Evolutionary conservation across 1,140 invertebrate genomes (phyloP).

Genomic region (Homarus americanus): DNA sequence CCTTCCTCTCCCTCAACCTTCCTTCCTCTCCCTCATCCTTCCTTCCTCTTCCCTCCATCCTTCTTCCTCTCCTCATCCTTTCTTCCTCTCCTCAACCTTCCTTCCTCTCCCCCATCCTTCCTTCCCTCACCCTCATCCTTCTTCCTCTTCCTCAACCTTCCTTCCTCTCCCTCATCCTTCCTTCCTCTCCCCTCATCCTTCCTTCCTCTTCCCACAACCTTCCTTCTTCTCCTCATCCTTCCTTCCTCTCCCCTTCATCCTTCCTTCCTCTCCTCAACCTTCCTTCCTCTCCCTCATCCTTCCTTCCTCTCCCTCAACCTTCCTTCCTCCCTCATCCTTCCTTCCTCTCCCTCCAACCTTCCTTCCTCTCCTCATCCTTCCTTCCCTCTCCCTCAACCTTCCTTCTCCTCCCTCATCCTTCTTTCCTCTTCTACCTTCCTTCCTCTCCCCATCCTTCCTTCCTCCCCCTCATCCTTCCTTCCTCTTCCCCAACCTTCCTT

Average conservation of each 20-base stretch:
- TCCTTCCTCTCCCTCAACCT: neutral
- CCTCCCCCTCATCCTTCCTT: neutral
- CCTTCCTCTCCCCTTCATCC: neutral
- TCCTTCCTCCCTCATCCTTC: neutral
- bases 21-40: neutral
- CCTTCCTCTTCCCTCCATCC: neutral
- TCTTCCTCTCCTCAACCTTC: constrained; percentile 4
- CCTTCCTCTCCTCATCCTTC: neutral
- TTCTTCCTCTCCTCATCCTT: neutral
- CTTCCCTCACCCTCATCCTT: neutral
- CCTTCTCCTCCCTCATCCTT: neutral
- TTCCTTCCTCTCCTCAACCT: neutral
- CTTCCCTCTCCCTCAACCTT: neutral
- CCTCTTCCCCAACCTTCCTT: neutral
- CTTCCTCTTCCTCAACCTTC: no score
- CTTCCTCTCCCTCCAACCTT: neutral
- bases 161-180: neutral
- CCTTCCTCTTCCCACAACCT: constrained; percentile 1
- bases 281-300: neutral
- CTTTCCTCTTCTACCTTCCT: neutral
- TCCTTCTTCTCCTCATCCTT: neutral
- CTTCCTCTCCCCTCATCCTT: neutral
- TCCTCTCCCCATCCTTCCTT: no score
- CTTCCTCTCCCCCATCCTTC: constrained; percentile 1
- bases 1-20: neutral